Evolutionary conservation across 2,113 vertebrate genomes (phyloP).

Genomic region (Isurus oxyrinchus): DNA sequence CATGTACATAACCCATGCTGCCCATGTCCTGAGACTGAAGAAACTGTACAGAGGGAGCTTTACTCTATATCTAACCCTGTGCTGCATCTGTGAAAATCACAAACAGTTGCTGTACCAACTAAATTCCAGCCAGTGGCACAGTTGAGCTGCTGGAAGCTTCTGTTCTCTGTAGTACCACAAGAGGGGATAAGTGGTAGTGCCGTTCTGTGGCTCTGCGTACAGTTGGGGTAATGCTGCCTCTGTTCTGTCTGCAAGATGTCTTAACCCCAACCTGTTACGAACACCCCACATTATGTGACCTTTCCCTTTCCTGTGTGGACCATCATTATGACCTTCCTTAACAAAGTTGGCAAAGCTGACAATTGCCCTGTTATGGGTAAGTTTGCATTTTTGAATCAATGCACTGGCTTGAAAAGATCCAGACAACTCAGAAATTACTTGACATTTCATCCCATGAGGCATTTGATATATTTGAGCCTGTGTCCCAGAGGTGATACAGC

Average conservation of each 20-base stretch:
- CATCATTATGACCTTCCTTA: neutral
- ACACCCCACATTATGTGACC: neutral
- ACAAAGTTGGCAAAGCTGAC: neutral
- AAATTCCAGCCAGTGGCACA: slow-evolving; percentile 16
- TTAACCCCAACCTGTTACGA: neutral
- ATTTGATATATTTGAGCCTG: neutral
- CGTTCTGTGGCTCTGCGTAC: neutral
- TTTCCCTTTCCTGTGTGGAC: neutral
- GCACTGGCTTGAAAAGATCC: neutral
- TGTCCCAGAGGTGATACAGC: neutral
- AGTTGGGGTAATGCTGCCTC: neutral
- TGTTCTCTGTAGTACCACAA: neutral
- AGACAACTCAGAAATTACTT: neutral
- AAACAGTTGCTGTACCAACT: neutral
- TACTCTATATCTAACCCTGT: neutral
- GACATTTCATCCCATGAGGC: neutral
- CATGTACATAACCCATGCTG: neutral
- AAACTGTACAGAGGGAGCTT: neutral
- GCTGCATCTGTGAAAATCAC: neutral
- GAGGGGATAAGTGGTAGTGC: neutral
- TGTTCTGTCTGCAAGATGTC: neutral
- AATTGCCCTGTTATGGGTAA: neutral
- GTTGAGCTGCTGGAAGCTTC: neutral
- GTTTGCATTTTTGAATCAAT: neutral
- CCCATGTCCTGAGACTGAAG: no score